These are phyloP conservation scores for Ctena decussata DNA, from an alignment of 2,888 invertebrate species.

Conservation along the genomic window DNA sequence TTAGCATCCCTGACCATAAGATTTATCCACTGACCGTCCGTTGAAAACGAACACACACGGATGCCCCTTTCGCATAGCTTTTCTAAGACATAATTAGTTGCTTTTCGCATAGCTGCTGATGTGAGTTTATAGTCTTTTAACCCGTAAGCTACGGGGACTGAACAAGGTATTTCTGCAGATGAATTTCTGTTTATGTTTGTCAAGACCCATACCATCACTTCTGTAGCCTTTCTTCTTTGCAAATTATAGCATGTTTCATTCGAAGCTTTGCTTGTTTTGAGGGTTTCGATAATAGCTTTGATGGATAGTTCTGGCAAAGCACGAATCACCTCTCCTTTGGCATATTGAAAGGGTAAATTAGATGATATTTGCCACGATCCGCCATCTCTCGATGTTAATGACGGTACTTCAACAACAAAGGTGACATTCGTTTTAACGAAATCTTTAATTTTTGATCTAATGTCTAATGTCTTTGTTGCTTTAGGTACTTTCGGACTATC, in stretches of 20 bases:
- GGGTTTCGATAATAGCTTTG: not conserved
- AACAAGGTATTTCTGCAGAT: conserved; percentile 14
- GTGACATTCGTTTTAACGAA: conserved; percentile 18
- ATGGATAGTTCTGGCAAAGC: not conserved
- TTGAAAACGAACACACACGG: conserved; percentile 9
- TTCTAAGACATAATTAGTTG: conserved; percentile 18
- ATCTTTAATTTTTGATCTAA: not conserved
- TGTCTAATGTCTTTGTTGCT: not conserved
- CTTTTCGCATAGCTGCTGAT: not conserved
- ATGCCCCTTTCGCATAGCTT: conserved; percentile 28
- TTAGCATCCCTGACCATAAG: conserved; percentile 7
- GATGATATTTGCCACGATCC: not conserved
- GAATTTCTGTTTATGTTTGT: conserved; percentile 15
- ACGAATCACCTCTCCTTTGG: not conserved
- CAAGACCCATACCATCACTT: conserved; percentile 35
- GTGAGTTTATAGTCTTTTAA: conserved; percentile 43
- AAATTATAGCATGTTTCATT: not conserved
- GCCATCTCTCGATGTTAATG: not conserved
- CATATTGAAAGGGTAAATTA: not conserved
- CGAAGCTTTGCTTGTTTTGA: not conserved
- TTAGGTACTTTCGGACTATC: not conserved
- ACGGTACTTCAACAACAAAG: conserved; percentile 30
- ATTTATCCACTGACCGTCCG: conserved; percentile 43
- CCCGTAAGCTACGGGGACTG: conserved; percentile 31
- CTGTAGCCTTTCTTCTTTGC: conserved; percentile 30